Conservation (phyloP, 2,113 vertebrate genomes). For the Pachycephala philippinensis region DNA sequence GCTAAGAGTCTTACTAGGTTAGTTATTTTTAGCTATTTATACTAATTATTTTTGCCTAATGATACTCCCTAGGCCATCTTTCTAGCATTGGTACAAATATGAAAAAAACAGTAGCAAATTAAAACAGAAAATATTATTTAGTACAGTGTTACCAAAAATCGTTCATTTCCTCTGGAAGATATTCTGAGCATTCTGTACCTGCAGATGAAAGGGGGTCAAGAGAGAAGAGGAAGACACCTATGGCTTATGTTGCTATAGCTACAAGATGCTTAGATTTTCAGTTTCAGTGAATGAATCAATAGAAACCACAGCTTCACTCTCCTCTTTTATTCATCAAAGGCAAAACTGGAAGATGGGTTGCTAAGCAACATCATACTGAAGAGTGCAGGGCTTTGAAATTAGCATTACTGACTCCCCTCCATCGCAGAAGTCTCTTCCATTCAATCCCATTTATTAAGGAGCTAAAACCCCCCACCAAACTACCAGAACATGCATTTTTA, state of each 20-base stretch:
- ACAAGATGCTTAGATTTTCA: constrained; percentile 59
- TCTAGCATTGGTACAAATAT: not conserved
- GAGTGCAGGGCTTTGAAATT: constrained; percentile 72
- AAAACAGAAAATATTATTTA: not conserved
- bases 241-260: constrained; percentile 59
- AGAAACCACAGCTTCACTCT: constrained; percentile 64
- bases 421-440: constrained; percentile 52
- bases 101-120: not conserved
- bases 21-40: not conserved
- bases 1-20: not conserved
- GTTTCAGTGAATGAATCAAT: constrained; percentile 64
- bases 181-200: constrained; percentile 31
- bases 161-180: not conserved
- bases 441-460: constrained; percentile 55
- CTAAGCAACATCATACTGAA: constrained; percentile 74
- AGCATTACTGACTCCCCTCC: constrained; percentile 67
- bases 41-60: not conserved
- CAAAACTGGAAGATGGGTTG: constrained; percentile 72
- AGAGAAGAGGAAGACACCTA: not conserved
- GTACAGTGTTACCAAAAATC: not conserved
- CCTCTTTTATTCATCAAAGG: constrained; percentile 62
- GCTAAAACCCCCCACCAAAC: not conserved
- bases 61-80: not conserved
- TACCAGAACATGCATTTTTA: constrained; percentile 7
- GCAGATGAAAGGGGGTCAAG: not conserved